Evolutionary conservation across 2,113 vertebrate genomes (phyloP).

Genomic region (Aphelocoma coerulescens): DNA sequence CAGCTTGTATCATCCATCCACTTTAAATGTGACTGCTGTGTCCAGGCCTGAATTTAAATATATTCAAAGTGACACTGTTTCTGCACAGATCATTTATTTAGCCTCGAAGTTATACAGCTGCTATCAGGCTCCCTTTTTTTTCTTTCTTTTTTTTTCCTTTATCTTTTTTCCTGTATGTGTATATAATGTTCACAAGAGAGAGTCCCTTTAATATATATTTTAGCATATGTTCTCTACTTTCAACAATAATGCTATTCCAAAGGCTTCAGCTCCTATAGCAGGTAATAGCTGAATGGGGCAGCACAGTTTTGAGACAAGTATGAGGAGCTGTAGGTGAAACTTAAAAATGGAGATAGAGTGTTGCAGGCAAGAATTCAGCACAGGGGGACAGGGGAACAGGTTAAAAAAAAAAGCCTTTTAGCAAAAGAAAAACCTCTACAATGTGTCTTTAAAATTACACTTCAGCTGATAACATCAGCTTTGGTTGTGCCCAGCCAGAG

Average conservation of each 20-base stretch:
- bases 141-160: rapidly evolving
- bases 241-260: background rate
- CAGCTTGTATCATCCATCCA: background rate
- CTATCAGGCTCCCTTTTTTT: background rate
- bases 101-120: background rate
- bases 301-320: background rate
- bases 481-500: background rate
- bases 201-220: background rate
- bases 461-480: background rate
- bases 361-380: background rate
- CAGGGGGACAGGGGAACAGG: background rate
- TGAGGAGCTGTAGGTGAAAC: background rate
- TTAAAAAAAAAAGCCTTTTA: background rate
- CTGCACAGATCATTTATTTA: background rate
- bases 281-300: background rate
- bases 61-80: background rate
- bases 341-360: background rate
- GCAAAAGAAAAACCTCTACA: background rate
- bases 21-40: background rate
- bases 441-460: background rate
- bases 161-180: background rate
- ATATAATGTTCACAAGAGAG: background rate
- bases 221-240: background rate
- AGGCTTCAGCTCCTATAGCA: background rate
- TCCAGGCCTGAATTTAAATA: background rate